phyloP scores from a whole-genome alignment of 2,797 vertebrate species.

The Spinus pinus region DNA sequence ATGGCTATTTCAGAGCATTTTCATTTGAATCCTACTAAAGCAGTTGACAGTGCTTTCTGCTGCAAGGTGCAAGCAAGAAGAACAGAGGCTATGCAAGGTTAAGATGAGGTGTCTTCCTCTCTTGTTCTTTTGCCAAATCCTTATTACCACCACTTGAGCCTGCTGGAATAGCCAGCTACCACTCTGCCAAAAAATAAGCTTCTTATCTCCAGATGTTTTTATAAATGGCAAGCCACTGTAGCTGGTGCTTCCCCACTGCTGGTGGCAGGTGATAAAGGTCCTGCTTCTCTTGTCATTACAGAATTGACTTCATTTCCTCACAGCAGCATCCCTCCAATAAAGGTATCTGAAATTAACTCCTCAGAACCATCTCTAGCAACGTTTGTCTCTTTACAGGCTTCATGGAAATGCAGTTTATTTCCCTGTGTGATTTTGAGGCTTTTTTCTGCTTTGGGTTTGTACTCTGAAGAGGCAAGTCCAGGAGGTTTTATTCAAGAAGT shows the following conservation, averaged over 20 bases:
- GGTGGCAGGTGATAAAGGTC: neutral
- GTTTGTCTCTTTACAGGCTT: neutral
- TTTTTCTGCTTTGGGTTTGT: neutral
- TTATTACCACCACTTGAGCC: neutral
- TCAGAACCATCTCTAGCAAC: neutral
- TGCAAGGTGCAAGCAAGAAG: neutral
- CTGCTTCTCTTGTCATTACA: neutral
- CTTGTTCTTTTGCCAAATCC: neutral
- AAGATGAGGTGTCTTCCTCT: neutral
- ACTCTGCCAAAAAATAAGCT: slow-evolving; percentile 7
- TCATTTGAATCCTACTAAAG: neutral
- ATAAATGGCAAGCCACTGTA: neutral
- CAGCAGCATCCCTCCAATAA: neutral
- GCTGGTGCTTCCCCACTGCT: neutral
- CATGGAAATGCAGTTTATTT: neutral
- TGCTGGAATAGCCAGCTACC: neutral
- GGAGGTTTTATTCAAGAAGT: neutral
- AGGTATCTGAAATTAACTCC: neutral
- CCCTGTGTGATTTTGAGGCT: neutral
- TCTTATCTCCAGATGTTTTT: slow-evolving; percentile 25
- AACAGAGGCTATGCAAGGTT: neutral
- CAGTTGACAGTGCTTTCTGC: neutral
- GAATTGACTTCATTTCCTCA: neutral
- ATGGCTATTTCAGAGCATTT: neutral
- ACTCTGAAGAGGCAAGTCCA: neutral